A percentile compares a stretch with the other conserved stretches of the same genome.
These are phyloP conservation scores for Drosophila sordidula DNA, from an alignment of 2,888 invertebrate species.

Conservation along the genomic window DNA sequence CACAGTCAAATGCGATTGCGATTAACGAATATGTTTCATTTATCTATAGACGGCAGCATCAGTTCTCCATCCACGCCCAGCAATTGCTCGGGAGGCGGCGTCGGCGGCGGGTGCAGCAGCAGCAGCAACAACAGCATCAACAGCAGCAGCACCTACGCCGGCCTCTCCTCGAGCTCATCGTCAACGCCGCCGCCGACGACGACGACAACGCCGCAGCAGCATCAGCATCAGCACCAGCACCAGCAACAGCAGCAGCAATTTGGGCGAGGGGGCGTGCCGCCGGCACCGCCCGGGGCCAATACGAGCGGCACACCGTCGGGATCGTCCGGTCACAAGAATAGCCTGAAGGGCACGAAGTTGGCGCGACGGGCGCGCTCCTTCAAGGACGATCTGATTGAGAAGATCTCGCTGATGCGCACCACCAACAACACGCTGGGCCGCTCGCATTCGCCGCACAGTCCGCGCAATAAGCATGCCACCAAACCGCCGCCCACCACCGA, in stretches of 20 bases:
- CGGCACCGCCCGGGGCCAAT: conserved; percentile 59
- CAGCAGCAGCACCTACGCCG: conserved; percentile 52
- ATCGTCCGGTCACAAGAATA: conserved; percentile 89
- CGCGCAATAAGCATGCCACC: conserved; percentile 86
- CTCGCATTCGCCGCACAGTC: conserved; percentile 89
- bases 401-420: conserved; percentile 95
- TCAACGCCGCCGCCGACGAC: conserved; percentile 64
- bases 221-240: background rate
- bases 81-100: conserved; percentile 65
- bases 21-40: background rate
- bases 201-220: conserved; percentile 24
- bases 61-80: conserved; percentile 84
- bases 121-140: conserved; percentile 60
- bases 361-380: conserved; percentile 95
- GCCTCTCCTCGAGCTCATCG: conserved; percentile 31
- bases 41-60: conserved; percentile 80
- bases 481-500: conserved; percentile 84
- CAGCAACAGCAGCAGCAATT: background rate
- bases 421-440: conserved; percentile 87
- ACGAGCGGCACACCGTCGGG: conserved; percentile 26
- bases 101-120: conserved; percentile 40
- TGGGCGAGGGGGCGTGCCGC: conserved; percentile 46
- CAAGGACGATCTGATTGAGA: conserved; percentile 96
- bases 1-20: background rate
- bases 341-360: conserved; percentile 92